phyloP scores from a whole-genome alignment of 2,888 invertebrate species.

The Coenonympha glycerion region DNA sequence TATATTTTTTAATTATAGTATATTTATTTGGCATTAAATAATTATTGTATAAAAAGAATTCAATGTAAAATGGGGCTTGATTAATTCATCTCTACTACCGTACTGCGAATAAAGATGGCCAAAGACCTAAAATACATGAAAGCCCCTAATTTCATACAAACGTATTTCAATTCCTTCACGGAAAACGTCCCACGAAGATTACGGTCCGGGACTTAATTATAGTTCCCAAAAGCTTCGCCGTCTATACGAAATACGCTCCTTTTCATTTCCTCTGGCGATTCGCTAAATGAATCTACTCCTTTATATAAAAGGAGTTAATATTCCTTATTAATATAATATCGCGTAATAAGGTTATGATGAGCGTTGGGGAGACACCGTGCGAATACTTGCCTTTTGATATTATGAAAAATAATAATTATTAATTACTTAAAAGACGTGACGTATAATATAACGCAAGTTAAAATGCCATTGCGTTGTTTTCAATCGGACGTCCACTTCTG shows the following conservation, averaged over 20 bases:
- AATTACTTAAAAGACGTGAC: too few species aligned
- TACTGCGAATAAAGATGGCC: too few species aligned
- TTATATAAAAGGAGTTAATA: constrained; percentile 6
- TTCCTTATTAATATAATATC: constrained; percentile 4
- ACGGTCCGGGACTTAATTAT: constrained; percentile 10
- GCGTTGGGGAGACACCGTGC: neutral
- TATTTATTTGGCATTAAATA: neutral
- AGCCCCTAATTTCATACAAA: constrained; percentile 7
- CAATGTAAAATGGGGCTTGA: too few species aligned
- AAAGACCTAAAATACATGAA: neutral
- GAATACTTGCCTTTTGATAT: neutral
- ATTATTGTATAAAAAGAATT: neutral
- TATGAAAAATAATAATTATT: too few species aligned
- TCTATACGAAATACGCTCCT: constrained; percentile 10
- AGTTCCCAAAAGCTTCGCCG: constrained; percentile 12
- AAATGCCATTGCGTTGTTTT: too few species aligned
- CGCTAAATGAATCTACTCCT: constrained; percentile 14
- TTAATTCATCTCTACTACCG: too few species aligned
- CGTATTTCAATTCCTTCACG: constrained; percentile 3
- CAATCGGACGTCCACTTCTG: too few species aligned
- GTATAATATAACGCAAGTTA: too few species aligned
- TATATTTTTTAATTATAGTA: too few species aligned
- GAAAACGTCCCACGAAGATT: constrained; percentile 5
- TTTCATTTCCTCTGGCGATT: constrained; percentile 14
- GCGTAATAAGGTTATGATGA: neutral